Percentiles rank a stretch among this genome's conserved stretches.
Evolutionary conservation across 1,140 invertebrate species (phyloP).

Genomic region (Paraescarpia echinospica): DNA sequence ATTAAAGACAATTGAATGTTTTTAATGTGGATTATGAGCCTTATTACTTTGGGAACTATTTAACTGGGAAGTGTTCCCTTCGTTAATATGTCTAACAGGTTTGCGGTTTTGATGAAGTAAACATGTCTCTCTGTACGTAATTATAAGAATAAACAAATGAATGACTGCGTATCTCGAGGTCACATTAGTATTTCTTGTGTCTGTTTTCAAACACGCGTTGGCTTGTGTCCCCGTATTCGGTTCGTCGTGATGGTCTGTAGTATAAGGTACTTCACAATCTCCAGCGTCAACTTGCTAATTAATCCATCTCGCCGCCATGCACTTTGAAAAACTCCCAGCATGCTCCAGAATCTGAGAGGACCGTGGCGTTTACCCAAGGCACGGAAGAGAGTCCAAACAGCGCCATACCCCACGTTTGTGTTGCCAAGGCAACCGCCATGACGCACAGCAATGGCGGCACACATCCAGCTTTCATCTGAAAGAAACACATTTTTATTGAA

Average conservation of each 20-base stretch:
- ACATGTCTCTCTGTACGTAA: background rate
- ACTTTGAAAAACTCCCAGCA: background rate
- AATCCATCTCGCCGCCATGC: background rate
- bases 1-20: too few relatives aligned
- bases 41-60: background rate
- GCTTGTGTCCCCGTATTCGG: background rate
- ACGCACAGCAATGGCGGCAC: constrained; percentile 20
- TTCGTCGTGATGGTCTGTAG: background rate
- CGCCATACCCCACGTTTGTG: constrained; percentile 24
- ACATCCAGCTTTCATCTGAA: constrained; percentile 28
- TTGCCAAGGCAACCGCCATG: constrained; percentile 23
- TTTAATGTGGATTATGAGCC: background rate
- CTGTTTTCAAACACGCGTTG: background rate
- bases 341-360: background rate
- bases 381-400: constrained; percentile 21
- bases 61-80: background rate
- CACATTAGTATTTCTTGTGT: background rate
- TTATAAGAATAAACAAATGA: background rate
- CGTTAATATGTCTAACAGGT: background rate
- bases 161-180: background rate
- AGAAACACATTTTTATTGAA: background rate
- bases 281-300: background rate
- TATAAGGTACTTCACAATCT: too few relatives aligned
- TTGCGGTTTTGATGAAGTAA: background rate
- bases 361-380: constrained; percentile 14